phyloP scores from a whole-genome alignment of 2,888 invertebrate genomes.

The Bursaphelenchus okinawaensis region DNA sequence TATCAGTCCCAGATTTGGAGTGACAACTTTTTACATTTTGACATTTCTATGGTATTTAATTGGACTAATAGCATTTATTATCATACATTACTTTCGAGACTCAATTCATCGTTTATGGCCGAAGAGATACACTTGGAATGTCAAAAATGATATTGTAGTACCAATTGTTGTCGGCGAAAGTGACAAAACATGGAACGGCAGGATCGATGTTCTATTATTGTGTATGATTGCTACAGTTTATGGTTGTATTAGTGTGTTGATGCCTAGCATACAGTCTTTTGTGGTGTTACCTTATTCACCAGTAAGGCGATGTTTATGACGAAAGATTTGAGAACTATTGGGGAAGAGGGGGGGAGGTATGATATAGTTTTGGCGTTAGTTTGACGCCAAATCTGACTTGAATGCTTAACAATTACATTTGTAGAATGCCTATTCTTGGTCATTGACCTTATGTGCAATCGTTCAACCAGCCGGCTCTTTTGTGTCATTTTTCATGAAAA shows the following conservation, averaged over 20 bases:
- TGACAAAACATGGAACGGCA: neutral
- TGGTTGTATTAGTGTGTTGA: neutral
- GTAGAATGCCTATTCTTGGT: conserved; percentile 70
- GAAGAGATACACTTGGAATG: neutral
- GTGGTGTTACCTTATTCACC: neutral
- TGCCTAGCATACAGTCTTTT: neutral
- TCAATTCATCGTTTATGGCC: neutral
- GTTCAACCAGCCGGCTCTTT: conserved; percentile 74
- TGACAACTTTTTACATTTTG: neutral
- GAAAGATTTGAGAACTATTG: too few species aligned
- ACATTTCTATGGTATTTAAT: neutral
- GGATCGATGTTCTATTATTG: neutral
- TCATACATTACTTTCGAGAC: neutral
- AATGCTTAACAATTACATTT: too few species aligned
- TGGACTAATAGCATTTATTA: neutral
- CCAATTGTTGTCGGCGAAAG: neutral
- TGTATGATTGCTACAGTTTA: neutral
- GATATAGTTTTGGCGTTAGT: too few species aligned
- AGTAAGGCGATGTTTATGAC: too few species aligned
- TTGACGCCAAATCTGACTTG: too few species aligned
- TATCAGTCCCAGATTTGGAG: neutral
- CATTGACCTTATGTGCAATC: conserved; percentile 71
- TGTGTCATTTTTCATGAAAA: conserved; percentile 56
- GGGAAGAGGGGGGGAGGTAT: too few species aligned
- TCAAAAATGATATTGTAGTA: neutral